Evolutionary conservation across 1,140 invertebrate species (phyloP), one percentile per base, ranked within the genome.

Genomic region (Eumaeus atala): DNA sequence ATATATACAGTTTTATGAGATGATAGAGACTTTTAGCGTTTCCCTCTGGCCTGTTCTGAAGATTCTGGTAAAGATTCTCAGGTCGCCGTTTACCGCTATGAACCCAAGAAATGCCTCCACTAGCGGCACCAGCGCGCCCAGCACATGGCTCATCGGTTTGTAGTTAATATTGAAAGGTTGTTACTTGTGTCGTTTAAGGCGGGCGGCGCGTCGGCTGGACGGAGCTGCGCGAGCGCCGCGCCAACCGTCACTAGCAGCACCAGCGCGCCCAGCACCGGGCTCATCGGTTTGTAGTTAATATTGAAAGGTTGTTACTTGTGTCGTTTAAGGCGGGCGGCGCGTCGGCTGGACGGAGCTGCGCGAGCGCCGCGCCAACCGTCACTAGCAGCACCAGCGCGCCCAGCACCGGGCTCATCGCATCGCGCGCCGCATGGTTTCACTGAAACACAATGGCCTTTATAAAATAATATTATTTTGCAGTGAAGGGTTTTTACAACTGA

Each of bases 221-320:
- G 75, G 36, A 82, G 77, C 65, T 84, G 83, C 62, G 77, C 83
- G 51, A 51, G 58, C 61, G 72, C 76, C 56, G 68, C 65, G 51
- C 58, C 58, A 63, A 65, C 72, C 61, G 59, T 62, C 70, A 71
- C 61, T 64, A 79, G 59, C 67, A 82, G 65, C 61, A 66, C 66
- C 35, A 83, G 64, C 58, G 73, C 71, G 67, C 73, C 68, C 72
- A 81, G 64, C 70, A 65, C 58, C 63, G 69, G 62, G 69, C 63
- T 82, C 78, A 84, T 82, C 72, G 78, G n/a, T n/a, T n/a, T n/a
- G n/a, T n/a, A n/a, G n/a, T n/a, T n/a, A n/a, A n/a, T n/a, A n/a
- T n/a, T n/a, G n/a, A n/a, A n/a, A 77, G 70, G 77, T 65, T 83
- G 79, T 80, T 60, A 85, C 82, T 70, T 77, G 82, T 85, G 64